Percentiles rank a stretch among this genome's conserved stretches.
These are phyloP conservation scores for Spea hammondii DNA, from an alignment of 2,797 vertebrate species.

Conservation along the genomic window DNA sequence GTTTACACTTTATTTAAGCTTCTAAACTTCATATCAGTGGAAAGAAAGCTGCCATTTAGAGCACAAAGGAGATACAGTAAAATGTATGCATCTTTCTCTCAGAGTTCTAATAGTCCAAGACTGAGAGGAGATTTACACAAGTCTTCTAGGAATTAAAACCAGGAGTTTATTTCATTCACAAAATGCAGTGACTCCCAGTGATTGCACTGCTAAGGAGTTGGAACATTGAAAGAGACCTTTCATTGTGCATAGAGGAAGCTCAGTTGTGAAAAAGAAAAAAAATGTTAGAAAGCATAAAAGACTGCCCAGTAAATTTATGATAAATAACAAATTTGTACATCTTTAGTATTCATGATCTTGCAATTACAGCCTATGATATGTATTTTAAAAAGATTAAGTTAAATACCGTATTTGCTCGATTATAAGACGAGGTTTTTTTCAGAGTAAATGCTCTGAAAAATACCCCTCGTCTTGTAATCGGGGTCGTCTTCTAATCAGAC, in stretches of 20 bases:
- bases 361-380: no score
- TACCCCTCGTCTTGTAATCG: no score
- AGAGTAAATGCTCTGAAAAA: no score
- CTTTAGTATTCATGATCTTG: background rate
- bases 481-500: no score
- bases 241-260: conserved; percentile 70
- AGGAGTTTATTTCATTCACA: conserved; percentile 72
- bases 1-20: conserved; percentile 62
- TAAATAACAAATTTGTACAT: background rate
- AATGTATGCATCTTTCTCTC: conserved; percentile 65
- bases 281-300: background rate
- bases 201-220: conserved; percentile 57
- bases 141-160: conserved; percentile 67
- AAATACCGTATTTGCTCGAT: no score
- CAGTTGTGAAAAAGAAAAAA: conserved; percentile 56
- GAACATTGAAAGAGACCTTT: conserved; percentile 72
- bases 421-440: no score
- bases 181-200: conserved; percentile 68
- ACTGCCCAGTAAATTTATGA: background rate
- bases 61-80: conserved; percentile 71
- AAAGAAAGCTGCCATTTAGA: conserved; percentile 59
- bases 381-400: no score
- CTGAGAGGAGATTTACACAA: conserved; percentile 63
- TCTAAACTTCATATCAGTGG: conserved; percentile 63
- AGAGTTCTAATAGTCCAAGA: conserved; percentile 64